Evolutionary conservation across 2,113 vertebrate genomes (phyloP).

Genomic region (Elephantulus edwardii): DNA sequence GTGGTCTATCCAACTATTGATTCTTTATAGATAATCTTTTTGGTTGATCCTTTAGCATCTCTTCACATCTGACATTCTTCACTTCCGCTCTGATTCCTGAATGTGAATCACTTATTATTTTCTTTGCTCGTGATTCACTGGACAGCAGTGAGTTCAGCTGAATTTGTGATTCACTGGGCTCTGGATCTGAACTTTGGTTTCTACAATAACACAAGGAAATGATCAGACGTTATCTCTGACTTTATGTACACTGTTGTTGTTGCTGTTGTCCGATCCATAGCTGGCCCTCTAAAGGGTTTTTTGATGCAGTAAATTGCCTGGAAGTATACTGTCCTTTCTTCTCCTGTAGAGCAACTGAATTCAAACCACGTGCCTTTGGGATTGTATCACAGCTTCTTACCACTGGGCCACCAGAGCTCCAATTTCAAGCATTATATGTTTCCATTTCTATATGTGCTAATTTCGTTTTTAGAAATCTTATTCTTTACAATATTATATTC

Average conservation of each 20-base stretch:
- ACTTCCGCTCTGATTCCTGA: neutral
- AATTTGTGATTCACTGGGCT: neutral
- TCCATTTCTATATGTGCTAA: neutral
- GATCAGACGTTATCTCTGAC: neutral
- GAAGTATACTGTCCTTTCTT: too few species aligned
- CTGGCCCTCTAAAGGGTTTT: too few species aligned
- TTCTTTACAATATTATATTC: neutral
- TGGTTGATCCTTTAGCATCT: neutral
- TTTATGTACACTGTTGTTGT: fast-evolving
- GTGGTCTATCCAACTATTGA: neutral
- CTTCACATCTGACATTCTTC: neutral
- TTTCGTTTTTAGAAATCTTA: neutral
- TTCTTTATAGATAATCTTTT: neutral
- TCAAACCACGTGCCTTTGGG: too few species aligned
- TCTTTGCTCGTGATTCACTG: neutral
- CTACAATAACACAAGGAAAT: neutral
- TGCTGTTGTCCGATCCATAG: too few species aligned
- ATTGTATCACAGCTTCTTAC: too few species aligned
- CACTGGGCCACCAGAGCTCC: too few species aligned
- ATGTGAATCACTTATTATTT: neutral
- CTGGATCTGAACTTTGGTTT: neutral
- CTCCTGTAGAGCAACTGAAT: too few species aligned
- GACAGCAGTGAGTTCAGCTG: too few species aligned
- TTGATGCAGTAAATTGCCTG: too few species aligned
- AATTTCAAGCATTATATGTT: too few species aligned